Evolutionary conservation across 2,888 invertebrate genomes (phyloP).

Genomic region (Hermaeophaga mercurialis): DNA sequence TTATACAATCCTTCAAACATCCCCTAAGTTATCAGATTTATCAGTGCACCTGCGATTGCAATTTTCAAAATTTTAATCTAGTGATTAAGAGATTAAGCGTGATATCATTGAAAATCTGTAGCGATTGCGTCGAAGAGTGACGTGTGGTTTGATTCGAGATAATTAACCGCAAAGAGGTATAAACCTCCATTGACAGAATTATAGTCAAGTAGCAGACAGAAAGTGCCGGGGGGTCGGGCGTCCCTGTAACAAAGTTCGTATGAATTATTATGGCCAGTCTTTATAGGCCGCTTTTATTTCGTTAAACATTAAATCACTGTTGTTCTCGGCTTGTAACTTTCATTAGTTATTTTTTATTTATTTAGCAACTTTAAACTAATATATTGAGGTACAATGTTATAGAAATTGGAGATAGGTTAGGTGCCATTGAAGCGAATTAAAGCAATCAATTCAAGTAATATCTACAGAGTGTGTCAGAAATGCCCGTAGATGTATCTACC

Average conservation of each 20-base stretch:
- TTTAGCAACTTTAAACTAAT: too few species aligned
- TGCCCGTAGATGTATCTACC: too few species aligned
- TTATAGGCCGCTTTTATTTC: slow-evolving; percentile 40
- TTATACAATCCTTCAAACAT: too few species aligned
- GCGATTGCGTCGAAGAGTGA: slow-evolving; percentile 43
- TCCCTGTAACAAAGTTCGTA: slow-evolving; percentile 41
- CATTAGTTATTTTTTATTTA: neutral
- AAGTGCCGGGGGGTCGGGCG: slow-evolving; percentile 40
- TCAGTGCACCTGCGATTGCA: neutral
- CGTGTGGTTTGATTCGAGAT: slow-evolving; percentile 45
- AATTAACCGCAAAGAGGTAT: slow-evolving; percentile 49
- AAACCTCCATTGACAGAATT: slow-evolving; percentile 44
- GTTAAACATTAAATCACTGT: slow-evolving; percentile 35
- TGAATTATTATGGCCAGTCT: slow-evolving; percentile 41
- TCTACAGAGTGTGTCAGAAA: too few species aligned
- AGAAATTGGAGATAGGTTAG: too few species aligned
- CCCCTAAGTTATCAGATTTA: too few species aligned
- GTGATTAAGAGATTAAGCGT: slow-evolving; percentile 5
- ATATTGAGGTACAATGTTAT: too few species aligned
- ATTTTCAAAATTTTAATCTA: neutral
- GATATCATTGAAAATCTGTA: slow-evolving; percentile 27
- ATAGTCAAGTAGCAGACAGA: slow-evolving; percentile 49
- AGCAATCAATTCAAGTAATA: too few species aligned
- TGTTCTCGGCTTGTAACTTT: too few species aligned
- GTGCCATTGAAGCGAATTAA: too few species aligned